Evolutionary conservation across 2,888 invertebrate species (phyloP).

Genomic region (Mechanitis mazaeus): DNA sequence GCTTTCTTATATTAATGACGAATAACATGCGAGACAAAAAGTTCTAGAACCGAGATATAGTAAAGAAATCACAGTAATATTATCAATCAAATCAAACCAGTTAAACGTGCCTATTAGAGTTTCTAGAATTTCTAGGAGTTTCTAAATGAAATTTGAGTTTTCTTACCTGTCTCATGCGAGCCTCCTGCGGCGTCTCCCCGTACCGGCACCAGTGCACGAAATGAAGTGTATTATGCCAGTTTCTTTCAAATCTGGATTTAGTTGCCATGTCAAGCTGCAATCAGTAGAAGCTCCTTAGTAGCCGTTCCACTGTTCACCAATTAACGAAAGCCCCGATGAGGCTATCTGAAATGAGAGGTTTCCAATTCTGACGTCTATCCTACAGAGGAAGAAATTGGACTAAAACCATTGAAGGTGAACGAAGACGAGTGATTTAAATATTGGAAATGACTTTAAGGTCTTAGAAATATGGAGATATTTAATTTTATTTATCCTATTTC

Average conservation of each 20-base stretch:
- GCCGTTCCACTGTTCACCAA: conserved; percentile 65
- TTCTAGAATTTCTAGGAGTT: neutral
- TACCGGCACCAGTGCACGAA: conserved; percentile 84
- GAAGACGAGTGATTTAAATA: neutral
- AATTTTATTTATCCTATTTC: neutral
- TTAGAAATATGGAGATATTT: neutral
- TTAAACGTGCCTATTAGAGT: conserved; percentile 6
- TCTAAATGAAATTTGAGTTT: neutral
- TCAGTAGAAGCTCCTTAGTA: conserved; percentile 76
- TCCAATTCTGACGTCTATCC: conserved; percentile 69
- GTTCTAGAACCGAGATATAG: conserved; percentile 46
- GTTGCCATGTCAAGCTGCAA: conserved; percentile 77
- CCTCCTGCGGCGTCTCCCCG: conserved; percentile 80
- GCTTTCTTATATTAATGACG: conserved; percentile 35
- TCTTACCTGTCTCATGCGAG: conserved; percentile 82
- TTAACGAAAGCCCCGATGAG: conserved; percentile 66
- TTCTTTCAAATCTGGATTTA: conserved; percentile 76
- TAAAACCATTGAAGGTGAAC: conserved; percentile 32
- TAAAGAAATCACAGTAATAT: conserved; percentile 24
- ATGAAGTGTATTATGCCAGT: conserved; percentile 82
- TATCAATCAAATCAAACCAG: neutral
- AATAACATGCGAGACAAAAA: conserved; percentile 39
- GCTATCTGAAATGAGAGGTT: conserved; percentile 75
- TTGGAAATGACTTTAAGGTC: conserved; percentile 11
- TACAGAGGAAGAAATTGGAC: conserved; percentile 32